Evolutionary conservation across 2,113 vertebrate genomes (phyloP).

Genomic region (Henicopernis longicauda): DNA sequence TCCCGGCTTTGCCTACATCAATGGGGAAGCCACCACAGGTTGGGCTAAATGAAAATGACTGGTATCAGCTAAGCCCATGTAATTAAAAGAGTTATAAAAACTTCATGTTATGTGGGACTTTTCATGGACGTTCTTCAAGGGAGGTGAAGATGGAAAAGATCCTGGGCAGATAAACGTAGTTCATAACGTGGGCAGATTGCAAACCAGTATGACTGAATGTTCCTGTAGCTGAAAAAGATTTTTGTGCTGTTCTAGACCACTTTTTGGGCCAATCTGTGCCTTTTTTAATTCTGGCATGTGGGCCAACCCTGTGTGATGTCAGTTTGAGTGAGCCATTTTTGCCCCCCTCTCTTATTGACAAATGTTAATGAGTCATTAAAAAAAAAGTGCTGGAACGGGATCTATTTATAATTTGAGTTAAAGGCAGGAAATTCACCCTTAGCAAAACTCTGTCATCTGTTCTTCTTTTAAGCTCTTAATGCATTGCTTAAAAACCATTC

Average conservation of each 20-base stretch:
- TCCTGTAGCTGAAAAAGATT: constrained; percentile 36
- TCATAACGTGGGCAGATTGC: constrained; percentile 42
- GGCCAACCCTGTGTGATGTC: constrained; percentile 14
- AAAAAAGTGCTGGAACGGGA: not conserved
- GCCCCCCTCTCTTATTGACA: constrained; percentile 35
- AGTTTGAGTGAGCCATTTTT: constrained; percentile 44
- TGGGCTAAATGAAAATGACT: constrained; percentile 89
- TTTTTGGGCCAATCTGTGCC: constrained; percentile 72
- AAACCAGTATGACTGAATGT: constrained; percentile 20
- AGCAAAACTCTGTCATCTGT: not conserved
- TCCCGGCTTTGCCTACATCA: constrained; percentile 97
- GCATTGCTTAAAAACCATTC: constrained; percentile 22
- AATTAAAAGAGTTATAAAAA: constrained; percentile 54
- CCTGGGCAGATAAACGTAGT: constrained; percentile 45
- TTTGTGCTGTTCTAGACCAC: constrained; percentile 53
- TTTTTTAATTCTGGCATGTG: constrained; percentile 60
- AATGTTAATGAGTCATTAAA: constrained; percentile 41
- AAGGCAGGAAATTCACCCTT: constrained; percentile 30
- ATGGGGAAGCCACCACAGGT: constrained; percentile 93
- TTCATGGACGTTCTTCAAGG: constrained; percentile 6
- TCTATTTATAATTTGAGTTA: constrained; percentile 56
- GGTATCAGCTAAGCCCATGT: constrained; percentile 44
- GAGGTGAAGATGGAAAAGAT: constrained; percentile 57
- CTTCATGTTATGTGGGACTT: constrained; percentile 27
- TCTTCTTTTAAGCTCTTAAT: constrained; percentile 2